These are phyloP conservation scores for Eonycteris spelaea DNA, from an alignment of 2,113 vertebrate species.

Conservation along the genomic window DNA sequence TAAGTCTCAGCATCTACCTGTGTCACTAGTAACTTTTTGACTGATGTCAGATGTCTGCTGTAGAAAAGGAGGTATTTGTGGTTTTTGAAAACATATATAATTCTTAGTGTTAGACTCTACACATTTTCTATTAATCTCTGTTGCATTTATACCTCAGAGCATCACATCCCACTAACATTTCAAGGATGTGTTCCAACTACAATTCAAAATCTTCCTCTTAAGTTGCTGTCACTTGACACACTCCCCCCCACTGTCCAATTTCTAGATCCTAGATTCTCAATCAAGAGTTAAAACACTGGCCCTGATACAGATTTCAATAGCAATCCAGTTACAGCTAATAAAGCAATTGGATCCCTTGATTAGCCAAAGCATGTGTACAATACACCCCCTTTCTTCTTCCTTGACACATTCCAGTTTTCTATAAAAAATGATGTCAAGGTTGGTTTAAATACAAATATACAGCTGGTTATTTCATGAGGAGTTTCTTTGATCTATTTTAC, in stretches of 20 bases:
- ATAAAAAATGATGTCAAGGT: not conserved
- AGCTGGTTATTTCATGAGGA: not conserved
- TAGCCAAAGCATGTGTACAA: not conserved
- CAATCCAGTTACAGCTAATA: not conserved
- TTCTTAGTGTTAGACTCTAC: not conserved
- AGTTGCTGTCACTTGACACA: not conserved
- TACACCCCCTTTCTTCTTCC: not conserved
- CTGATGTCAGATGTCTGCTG: not conserved
- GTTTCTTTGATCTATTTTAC: not conserved
- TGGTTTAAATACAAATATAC: slow-evolving; percentile 39
- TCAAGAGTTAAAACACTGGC: not conserved
- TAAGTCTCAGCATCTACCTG: not conserved
- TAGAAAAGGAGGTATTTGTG: not conserved
- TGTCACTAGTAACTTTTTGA: slow-evolving; percentile 19
- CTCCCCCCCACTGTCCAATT: not conserved
- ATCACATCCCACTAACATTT: not conserved
- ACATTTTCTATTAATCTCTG: not conserved
- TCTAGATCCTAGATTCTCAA: not conserved
- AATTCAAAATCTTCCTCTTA: not conserved
- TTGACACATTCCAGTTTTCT: not conserved
- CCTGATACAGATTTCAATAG: not conserved
- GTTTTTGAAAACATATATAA: not conserved
- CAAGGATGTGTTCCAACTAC: not conserved
- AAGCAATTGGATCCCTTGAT: not conserved
- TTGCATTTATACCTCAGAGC: not conserved